These are phyloP conservation scores for Sipha flava DNA, from an alignment of 1,140 invertebrate genomes.

Conservation along the genomic window DNA sequence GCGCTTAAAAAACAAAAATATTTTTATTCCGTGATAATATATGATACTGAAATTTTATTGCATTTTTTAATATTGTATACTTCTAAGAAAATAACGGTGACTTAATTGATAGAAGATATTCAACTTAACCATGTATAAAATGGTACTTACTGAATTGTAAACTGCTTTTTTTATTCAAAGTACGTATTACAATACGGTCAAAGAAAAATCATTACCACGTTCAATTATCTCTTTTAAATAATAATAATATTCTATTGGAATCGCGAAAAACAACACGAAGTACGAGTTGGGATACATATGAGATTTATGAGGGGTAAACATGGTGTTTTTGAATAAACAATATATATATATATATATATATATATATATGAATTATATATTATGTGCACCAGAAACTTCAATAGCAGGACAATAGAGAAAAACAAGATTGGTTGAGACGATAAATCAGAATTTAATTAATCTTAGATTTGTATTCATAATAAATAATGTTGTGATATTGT, in stretches of 20 bases:
- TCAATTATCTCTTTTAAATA: neutral
- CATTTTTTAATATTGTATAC: too few species aligned
- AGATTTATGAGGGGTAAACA: neutral
- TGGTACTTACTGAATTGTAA: too few species aligned
- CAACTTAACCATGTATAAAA: too few species aligned
- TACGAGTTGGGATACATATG: neutral
- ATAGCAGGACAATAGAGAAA: neutral
- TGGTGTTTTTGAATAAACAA: neutral
- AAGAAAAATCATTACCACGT: neutral
- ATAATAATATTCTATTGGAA: neutral
- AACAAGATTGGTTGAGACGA: neutral
- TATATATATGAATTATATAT: neutral
- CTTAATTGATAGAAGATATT: too few species aligned
- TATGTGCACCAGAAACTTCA: neutral
- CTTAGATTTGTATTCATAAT: neutral
- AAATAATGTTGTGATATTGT: neutral
- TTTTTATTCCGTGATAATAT: too few species aligned
- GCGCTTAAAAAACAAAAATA: too few species aligned
- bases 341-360: neutral
- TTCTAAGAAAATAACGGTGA: too few species aligned
- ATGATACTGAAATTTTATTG: too few species aligned
- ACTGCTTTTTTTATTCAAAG: too few species aligned
- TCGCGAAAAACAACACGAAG: neutral
- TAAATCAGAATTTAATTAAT: constrained; percentile 14
- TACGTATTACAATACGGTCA: too few species aligned